These are phyloP conservation scores for Melieria omissa DNA, from an alignment of 2,888 invertebrate genomes.

Conservation along the genomic window DNA sequence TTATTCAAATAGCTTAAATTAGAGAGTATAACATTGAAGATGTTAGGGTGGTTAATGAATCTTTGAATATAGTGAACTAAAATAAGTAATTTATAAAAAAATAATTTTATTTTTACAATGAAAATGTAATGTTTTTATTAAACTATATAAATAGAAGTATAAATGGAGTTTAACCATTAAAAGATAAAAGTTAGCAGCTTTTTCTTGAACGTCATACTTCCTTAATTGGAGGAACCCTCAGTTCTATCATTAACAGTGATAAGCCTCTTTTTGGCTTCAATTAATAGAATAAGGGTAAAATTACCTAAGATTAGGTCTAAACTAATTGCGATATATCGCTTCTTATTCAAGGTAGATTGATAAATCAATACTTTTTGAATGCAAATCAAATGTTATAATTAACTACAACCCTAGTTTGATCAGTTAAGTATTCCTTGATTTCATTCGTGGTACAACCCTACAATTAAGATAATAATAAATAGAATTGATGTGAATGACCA, in stretches of 20 bases:
- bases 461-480: slow-evolving; percentile 69
- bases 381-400: slow-evolving; percentile 56
- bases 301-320: slow-evolving; percentile 69
- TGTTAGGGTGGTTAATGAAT: slow-evolving; percentile 62
- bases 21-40: slow-evolving; percentile 68
- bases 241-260: slow-evolving; percentile 66
- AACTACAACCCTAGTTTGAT: slow-evolving; percentile 59
- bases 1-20: slow-evolving; percentile 66
- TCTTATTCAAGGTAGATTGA: slow-evolving; percentile 66
- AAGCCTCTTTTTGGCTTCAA: slow-evolving; percentile 69
- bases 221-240: slow-evolving; percentile 69
- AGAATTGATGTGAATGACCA: slow-evolving; percentile 59
- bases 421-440: slow-evolving; percentile 73
- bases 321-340: slow-evolving; percentile 68
- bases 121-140: slow-evolving; percentile 76
- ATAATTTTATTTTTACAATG: slow-evolving; percentile 71
- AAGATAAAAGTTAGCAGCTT: slow-evolving; percentile 75
- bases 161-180: slow-evolving; percentile 58
- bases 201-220: slow-evolving; percentile 69
- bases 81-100: slow-evolving; percentile 59
- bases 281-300: slow-evolving; percentile 68
- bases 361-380: slow-evolving; percentile 65
- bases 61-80: slow-evolving; percentile 55
- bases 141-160: slow-evolving; percentile 68
- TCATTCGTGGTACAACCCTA: slow-evolving; percentile 70